Evolutionary conservation across 2,113 vertebrate genomes (phyloP).

Genomic region (Heloderma charlesbogerti): DNA sequence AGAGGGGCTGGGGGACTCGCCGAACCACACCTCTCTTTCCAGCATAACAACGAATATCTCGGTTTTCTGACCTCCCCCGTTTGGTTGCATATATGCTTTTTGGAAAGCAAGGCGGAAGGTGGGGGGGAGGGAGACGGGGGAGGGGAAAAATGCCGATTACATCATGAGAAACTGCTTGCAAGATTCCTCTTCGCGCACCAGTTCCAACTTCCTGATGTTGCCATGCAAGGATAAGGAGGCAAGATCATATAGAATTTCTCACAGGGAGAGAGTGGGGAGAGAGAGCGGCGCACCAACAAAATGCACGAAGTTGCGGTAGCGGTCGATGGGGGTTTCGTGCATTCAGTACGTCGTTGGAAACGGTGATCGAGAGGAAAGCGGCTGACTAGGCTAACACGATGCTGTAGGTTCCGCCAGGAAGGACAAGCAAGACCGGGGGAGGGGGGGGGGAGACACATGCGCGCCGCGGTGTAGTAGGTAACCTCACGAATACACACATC

Average conservation of each 20-base stretch:
- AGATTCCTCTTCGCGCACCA: background rate
- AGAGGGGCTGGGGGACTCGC: background rate
- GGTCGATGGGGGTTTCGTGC: background rate
- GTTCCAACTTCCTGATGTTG: constrained; percentile 16
- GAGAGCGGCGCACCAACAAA: background rate
- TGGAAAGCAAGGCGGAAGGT: background rate
- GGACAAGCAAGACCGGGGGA: background rate
- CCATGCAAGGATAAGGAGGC: background rate
- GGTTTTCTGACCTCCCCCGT: background rate
- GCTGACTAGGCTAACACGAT: background rate
- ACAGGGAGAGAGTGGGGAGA: background rate
- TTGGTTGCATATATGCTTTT: background rate
- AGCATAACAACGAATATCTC: background rate
- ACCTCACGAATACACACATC: background rate
- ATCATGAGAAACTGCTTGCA: constrained; percentile 30
- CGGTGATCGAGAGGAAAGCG: background rate
- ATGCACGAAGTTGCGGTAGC: no score
- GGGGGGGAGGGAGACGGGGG: background rate
- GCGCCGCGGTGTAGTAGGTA: constrained; percentile 16
- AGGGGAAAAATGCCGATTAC: constrained; percentile 18
- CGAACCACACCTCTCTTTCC: constrained; percentile 1
- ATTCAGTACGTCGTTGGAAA: background rate
- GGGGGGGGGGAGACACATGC: background rate
- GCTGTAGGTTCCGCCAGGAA: background rate
- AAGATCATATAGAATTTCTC: background rate